Conservation (phyloP, 2,113 vertebrate genomes). For the Neotragus pygmaeus region DNA sequence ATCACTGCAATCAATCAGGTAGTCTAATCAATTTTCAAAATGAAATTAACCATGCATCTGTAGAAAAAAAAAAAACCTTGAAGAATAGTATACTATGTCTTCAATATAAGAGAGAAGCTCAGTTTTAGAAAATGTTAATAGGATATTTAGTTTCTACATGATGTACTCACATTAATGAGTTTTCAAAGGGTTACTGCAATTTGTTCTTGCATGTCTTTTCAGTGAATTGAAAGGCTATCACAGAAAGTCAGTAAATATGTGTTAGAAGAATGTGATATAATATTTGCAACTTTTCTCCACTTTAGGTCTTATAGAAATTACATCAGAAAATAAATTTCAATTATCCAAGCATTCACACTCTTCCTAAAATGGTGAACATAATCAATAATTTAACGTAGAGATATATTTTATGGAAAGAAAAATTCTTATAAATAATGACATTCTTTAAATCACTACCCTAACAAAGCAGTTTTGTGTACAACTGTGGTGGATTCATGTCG, state of each 20-base stretch:
- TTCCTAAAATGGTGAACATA: not conserved
- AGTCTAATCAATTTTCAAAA: constrained; percentile 70
- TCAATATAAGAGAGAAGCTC: not conserved
- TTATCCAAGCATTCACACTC: not conserved
- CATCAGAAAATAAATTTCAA: not conserved
- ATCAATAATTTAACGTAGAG: not conserved
- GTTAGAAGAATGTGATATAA: not conserved
- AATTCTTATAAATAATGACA: not conserved
- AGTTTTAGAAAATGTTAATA: constrained; percentile 10
- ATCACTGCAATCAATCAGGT: constrained; percentile 69
- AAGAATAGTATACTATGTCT: not conserved
- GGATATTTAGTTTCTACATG: not conserved
- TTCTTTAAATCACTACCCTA: not conserved
- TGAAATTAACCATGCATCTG: constrained; percentile 62
- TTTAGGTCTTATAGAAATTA: not conserved
- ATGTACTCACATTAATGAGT: not conserved
- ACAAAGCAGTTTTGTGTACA: not conserved
- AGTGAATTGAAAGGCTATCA: not conserved
- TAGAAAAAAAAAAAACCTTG: not conserved
- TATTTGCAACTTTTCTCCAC: not conserved
- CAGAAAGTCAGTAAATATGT: not conserved
- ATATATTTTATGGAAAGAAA: not conserved
- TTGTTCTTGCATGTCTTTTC: not conserved
- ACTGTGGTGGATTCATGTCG: too few species aligned
- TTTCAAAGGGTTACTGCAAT: not conserved